phyloP scores from a whole-genome alignment of 2,888 invertebrate species.

The Petrophora chlorosata region DNA sequence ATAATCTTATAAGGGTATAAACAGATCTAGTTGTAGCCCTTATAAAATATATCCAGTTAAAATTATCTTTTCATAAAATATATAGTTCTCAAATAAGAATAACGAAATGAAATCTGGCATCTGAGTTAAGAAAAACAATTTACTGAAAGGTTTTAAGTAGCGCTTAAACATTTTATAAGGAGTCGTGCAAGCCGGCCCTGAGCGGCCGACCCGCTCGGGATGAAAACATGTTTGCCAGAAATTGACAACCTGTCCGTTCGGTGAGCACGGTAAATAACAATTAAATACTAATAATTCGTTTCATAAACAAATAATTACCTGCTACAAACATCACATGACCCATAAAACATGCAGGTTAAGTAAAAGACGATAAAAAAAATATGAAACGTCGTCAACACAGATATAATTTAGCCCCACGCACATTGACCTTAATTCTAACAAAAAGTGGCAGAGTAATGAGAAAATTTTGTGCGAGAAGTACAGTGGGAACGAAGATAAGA shows the following conservation, averaged over 20 bases:
- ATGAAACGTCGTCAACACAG: neutral
- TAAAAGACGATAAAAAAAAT: no score
- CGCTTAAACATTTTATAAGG: no score
- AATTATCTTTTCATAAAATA: no score
- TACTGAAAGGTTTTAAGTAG: no score
- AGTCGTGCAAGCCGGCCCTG: no score
- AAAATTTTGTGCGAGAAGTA: conserved; percentile 72
- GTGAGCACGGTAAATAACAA: neutral
- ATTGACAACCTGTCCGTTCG: neutral
- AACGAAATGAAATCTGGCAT: no score
- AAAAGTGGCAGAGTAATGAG: conserved; percentile 61
- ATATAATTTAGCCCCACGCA: conserved; percentile 27
- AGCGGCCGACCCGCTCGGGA: neutral
- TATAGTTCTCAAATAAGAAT: no score
- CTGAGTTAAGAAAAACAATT: no score
- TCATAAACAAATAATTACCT: no score
- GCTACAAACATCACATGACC: no score
- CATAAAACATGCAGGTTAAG: no score
- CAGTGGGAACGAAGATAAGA: conserved; percentile 73
- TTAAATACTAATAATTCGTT: neutral
- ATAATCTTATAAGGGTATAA: no score
- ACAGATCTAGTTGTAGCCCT: neutral
- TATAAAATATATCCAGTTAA: neutral
- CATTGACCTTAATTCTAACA: conserved; percentile 54
- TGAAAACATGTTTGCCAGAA: conserved; percentile 1